Evolutionary conservation across 2,797 vertebrate species (phyloP).

Genomic region (Parauchenoglanis punctatus): DNA sequence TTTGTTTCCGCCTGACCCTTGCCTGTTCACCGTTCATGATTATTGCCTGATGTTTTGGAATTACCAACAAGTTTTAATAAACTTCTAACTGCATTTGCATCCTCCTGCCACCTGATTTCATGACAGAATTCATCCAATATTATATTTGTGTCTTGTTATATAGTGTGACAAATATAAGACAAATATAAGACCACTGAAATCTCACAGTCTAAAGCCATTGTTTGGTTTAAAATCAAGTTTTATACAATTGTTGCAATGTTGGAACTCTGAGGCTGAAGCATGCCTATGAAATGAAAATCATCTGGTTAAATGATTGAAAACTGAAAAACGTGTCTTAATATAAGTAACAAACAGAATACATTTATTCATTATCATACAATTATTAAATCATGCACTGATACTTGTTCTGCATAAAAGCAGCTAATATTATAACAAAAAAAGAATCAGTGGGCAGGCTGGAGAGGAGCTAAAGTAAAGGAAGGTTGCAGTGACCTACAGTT

Average conservation of each 20-base stretch:
- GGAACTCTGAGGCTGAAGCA: no score
- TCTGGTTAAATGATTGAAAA: neutral
- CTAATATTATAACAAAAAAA: neutral
- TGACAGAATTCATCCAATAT: neutral
- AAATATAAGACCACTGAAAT: no score
- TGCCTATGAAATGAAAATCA: neutral
- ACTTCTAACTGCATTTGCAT: no score
- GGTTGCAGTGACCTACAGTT: slow-evolving; percentile 31
- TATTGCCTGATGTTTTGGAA: no score
- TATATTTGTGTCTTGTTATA: neutral
- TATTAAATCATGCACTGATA: neutral
- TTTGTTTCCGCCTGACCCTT: no score
- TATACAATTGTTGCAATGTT: no score
- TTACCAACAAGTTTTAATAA: no score
- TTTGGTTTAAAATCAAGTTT: neutral
- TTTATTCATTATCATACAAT: neutral
- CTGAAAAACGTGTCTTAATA: neutral
- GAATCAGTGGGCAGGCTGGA: neutral
- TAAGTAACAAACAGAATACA: neutral
- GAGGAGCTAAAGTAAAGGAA: slow-evolving; percentile 15
- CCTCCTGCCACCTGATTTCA: no score
- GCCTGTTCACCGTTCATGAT: no score
- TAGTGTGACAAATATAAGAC: neutral
- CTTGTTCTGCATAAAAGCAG: neutral
- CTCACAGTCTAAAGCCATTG: neutral